Conservation (phyloP, 2,888 invertebrate genomes). For the Tigriopus californicus region DNA sequence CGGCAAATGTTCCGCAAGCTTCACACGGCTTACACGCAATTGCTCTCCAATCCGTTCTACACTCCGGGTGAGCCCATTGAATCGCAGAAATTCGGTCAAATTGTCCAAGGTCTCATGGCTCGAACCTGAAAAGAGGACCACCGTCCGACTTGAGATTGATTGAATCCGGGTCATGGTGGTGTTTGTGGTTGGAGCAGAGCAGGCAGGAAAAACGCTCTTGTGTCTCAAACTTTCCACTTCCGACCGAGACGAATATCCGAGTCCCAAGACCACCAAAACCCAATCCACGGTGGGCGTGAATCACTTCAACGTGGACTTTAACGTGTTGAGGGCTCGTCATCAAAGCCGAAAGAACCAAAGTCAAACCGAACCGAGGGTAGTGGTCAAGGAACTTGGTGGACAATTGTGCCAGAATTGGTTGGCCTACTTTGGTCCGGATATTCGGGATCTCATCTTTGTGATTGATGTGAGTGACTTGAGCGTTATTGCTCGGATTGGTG, state of each 20-base stretch:
- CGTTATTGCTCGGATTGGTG: neutral
- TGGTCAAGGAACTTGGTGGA: neutral
- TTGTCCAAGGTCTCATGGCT: neutral
- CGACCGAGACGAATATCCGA: too few species aligned
- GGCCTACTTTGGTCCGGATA: neutral
- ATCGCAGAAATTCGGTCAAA: slow-evolving; percentile 45
- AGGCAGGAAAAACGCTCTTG: slow-evolving; percentile 2
- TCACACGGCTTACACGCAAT: slow-evolving; percentile 78
- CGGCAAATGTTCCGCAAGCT: slow-evolving; percentile 64
- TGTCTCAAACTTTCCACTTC: neutral
- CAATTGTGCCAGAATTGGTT: neutral
- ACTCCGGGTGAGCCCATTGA: slow-evolving; percentile 71
- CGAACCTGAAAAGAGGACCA: neutral
- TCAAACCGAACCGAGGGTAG: too few species aligned
- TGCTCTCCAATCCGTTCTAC: slow-evolving; percentile 92
- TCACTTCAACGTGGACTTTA: neutral
- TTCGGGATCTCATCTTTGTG: neutral
- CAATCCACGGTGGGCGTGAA: neutral
- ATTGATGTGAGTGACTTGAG: neutral
- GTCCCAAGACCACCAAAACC: neutral
- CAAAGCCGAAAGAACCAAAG: neutral
- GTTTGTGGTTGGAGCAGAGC: neutral
- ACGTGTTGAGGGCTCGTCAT: neutral
- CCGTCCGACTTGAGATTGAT: neutral
- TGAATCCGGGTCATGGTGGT: neutral